Conservation (phyloP, 2,888 invertebrate genomes). For the Zygaena filipendulae region DNA sequence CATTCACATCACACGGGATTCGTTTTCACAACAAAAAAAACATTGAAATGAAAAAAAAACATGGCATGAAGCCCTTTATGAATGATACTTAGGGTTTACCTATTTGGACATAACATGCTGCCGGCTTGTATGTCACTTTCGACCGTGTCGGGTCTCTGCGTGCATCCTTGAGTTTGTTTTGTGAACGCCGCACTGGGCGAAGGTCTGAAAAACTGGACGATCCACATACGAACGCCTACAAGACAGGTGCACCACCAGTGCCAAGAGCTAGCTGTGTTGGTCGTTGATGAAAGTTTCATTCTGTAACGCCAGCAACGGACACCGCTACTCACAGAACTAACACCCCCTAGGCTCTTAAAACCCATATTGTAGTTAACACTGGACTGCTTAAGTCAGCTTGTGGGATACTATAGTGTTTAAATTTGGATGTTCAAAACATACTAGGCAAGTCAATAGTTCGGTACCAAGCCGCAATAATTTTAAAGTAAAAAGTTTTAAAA, state of each 20-base stretch:
- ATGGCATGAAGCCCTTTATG: slow-evolving; percentile 55
- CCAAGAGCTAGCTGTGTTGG: slow-evolving; percentile 47
- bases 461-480: too few relatives aligned
- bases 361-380: slow-evolving; percentile 28
- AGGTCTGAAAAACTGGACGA: slow-evolving; percentile 69
- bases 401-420: slow-evolving; percentile 25
- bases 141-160: slow-evolving; percentile 56
- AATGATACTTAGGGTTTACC: slow-evolving; percentile 69
- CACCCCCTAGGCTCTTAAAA: slow-evolving; percentile 29
- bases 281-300: slow-evolving; percentile 57
- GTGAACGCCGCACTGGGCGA: slow-evolving; percentile 63
- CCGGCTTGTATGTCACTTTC: slow-evolving; percentile 57
- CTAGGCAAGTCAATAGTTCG: too few relatives aligned
- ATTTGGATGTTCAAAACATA: too few relatives aligned
- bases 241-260: slow-evolving; percentile 57
- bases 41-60: slow-evolving; percentile 46
- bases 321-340: slow-evolving; percentile 50
- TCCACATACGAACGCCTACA: slow-evolving; percentile 68
- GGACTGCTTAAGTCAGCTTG: slow-evolving; percentile 43
- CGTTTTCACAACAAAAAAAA: slow-evolving; percentile 24
- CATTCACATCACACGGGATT: slow-evolving; percentile 7
- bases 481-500: too few relatives aligned
- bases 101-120: slow-evolving; percentile 60
- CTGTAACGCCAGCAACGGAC: slow-evolving; percentile 64
- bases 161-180: slow-evolving; percentile 50